Conservation (phyloP, 1,140 invertebrate genomes). For the Panulirus ornatus region DNA sequence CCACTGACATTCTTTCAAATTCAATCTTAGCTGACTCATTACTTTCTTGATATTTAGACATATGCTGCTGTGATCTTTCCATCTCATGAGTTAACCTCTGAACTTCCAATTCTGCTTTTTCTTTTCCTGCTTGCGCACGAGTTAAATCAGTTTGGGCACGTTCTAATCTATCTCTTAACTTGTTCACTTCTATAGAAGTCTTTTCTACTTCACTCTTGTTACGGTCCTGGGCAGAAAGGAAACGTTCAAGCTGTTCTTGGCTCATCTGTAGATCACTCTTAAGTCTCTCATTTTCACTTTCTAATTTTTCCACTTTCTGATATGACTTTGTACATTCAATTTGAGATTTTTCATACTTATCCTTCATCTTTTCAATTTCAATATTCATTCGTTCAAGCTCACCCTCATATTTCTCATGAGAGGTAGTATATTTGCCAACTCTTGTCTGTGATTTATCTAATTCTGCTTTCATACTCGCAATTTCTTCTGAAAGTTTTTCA, state of each 20-base stretch:
- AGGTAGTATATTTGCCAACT: slow-evolving; percentile 51
- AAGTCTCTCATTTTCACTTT: slow-evolving; percentile 82
- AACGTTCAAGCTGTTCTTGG: slow-evolving; percentile 77
- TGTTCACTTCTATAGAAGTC: slow-evolving; percentile 76
- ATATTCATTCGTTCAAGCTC: slow-evolving; percentile 88
- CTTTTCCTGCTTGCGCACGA: slow-evolving; percentile 78
- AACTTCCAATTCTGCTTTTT: slow-evolving; percentile 87
- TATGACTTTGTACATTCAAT: slow-evolving; percentile 78
- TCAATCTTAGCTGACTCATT: slow-evolving; percentile 88
- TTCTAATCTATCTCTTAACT: slow-evolving; percentile 76
- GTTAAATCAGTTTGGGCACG: slow-evolving; percentile 75
- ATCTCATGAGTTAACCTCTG: slow-evolving; percentile 90
- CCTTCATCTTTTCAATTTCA: slow-evolving; percentile 91
- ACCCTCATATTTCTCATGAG: slow-evolving; percentile 72
- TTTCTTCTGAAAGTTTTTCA: slow-evolving; percentile 78
- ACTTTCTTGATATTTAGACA: slow-evolving; percentile 88
- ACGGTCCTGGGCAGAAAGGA: slow-evolving; percentile 76
- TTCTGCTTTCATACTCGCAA: slow-evolving; percentile 80
- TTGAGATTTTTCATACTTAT: slow-evolving; percentile 92
- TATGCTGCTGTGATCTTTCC: slow-evolving; percentile 89
- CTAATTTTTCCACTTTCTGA: slow-evolving; percentile 76
- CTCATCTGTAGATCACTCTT: slow-evolving; percentile 80
- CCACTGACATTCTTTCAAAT: slow-evolving; percentile 88
- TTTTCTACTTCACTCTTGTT: slow-evolving; percentile 77
- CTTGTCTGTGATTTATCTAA: slow-evolving; percentile 78